Evolutionary conservation across 2,797 vertebrate species (phyloP).

Genomic region (Eptatretus atami): DNA sequence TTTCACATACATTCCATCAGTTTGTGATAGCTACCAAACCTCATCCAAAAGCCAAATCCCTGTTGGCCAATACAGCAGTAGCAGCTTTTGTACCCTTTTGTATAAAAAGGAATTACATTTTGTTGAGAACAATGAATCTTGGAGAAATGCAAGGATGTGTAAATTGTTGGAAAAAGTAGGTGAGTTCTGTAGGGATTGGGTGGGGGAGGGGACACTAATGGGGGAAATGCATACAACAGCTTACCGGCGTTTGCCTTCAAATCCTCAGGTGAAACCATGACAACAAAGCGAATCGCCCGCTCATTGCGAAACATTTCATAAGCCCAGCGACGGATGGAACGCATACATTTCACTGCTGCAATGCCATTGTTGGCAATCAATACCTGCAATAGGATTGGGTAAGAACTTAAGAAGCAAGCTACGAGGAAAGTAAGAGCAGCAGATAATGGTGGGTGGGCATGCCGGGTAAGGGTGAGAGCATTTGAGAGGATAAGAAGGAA

Average conservation of each 20-base stretch:
- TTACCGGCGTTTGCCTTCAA: constrained; percentile 41
- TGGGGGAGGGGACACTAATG: no score
- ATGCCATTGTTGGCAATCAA: constrained; percentile 91
- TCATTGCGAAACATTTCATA: constrained; percentile 98
- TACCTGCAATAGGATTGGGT: constrained; percentile 21
- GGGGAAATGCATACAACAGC: constrained; percentile 2
- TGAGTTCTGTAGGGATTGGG: background rate
- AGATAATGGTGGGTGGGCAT: no score
- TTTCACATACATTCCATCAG: no score
- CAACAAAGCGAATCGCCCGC: constrained; percentile 68
- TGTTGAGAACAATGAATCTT: background rate
- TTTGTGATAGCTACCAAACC: no score
- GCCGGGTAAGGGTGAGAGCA: no score
- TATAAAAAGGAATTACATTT: no score
- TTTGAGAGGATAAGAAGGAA: no score
- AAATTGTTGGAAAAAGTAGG: background rate
- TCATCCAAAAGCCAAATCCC: no score
- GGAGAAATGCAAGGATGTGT: background rate
- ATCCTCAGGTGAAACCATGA: constrained; percentile 93
- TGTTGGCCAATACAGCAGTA: no score
- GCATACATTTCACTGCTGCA: constrained; percentile 83
- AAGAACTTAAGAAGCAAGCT: background rate
- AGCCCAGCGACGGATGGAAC: constrained; percentile 84
- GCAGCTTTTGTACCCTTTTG: no score
- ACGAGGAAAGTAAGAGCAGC: no score